These are phyloP conservation scores for Meloidogyne chitwoodi DNA, from an alignment of 1,140 invertebrate genomes.

Conservation along the genomic window DNA sequence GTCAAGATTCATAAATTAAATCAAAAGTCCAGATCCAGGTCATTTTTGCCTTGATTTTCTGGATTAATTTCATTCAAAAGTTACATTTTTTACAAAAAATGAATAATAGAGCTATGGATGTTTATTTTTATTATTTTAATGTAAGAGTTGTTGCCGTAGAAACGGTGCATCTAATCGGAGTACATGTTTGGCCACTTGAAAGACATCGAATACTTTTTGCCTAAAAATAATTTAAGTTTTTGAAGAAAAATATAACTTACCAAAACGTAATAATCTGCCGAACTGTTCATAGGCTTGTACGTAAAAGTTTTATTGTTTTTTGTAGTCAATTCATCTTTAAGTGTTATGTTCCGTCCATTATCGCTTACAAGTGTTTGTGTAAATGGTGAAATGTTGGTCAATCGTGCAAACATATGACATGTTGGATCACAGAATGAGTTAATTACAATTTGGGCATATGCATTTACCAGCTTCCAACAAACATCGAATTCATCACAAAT, in stretches of 20 bases:
- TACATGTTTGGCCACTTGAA: not conserved
- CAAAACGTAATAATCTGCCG: not conserved
- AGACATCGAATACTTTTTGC: not conserved
- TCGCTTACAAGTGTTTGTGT: not conserved
- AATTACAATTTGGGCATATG: not conserved
- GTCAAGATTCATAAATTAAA: too few species aligned
- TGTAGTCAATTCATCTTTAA: not conserved
- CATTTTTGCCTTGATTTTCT: too few species aligned
- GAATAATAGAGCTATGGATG: too few species aligned
- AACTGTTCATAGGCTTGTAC: not conserved
- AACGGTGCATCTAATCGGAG: not conserved
- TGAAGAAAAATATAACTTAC: not conserved
- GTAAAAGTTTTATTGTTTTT: not conserved
- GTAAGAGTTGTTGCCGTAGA: not conserved
- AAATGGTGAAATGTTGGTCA: not conserved
- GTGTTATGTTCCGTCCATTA: not conserved
- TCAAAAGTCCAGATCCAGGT: too few species aligned
- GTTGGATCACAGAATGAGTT: constrained; percentile 1
- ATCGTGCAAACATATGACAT: not conserved
- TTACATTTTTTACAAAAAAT: too few species aligned
- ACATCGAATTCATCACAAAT: not conserved
- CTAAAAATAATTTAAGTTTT: not conserved
- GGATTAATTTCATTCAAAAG: too few species aligned
- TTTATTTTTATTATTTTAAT: too few species aligned
- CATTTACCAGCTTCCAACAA: not conserved